Percentiles rank a stretch among this genome's conserved stretches.
These are phyloP conservation scores for Euplexia lucipara DNA, from an alignment of 2,888 invertebrate genomes.

Conservation along the genomic window DNA sequence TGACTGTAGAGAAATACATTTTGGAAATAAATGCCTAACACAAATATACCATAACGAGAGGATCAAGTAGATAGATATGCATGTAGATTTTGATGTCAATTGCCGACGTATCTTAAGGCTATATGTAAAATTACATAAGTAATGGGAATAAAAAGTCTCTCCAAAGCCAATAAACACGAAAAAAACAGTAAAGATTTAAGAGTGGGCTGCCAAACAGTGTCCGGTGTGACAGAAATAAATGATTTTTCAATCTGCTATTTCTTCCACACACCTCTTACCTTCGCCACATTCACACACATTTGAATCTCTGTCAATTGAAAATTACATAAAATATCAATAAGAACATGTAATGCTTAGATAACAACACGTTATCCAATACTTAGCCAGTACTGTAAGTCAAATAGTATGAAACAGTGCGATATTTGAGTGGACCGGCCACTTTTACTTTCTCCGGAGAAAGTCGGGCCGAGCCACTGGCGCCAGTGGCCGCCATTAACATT, in stretches of 20 bases:
- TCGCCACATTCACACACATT: not conserved
- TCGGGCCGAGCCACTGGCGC: conserved; percentile 44
- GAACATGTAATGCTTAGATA: conserved; percentile 45
- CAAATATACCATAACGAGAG: no score
- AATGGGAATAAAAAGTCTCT: no score
- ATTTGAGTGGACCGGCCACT: conserved; percentile 60
- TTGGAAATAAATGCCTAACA: no score
- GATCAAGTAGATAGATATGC: no score
- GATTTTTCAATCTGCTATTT: not conserved
- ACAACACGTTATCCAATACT: conserved; percentile 43
- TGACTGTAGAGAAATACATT: no score
- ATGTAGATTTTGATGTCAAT: no score
- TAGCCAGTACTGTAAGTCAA: conserved; percentile 20
- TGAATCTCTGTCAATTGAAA: conserved; percentile 5
- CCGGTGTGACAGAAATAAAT: not conserved
- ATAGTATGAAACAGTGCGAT: conserved; percentile 54
- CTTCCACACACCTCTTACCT: not conserved
- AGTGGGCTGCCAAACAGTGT: not conserved
- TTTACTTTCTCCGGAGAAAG: conserved; percentile 66
- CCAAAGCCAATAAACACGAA: not conserved
- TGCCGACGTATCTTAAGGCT: no score
- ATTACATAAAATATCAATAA: conserved; percentile 44
- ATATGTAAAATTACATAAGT: not conserved
- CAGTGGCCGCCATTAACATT: conserved; percentile 23
- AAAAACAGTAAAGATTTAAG: not conserved